Percentiles rank a stretch among this genome's conserved stretches.
phyloP scores from a whole-genome alignment of 2,113 vertebrate genomes.

The Lycocorax pyrrhopterus region DNA sequence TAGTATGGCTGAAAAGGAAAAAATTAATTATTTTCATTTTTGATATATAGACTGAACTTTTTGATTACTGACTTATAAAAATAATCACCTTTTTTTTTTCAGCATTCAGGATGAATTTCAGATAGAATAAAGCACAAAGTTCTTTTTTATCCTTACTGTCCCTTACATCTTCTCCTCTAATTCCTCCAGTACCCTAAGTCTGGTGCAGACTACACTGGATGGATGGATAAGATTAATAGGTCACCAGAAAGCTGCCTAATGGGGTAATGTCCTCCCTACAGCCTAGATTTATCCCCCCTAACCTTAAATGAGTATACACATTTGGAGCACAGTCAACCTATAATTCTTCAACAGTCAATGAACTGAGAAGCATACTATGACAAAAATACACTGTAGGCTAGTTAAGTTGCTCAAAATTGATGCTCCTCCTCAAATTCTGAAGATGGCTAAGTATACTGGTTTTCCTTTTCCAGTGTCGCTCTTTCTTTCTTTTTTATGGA shows the following conservation, averaged over 20 bases:
- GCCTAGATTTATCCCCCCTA: background rate
- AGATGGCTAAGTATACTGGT: background rate
- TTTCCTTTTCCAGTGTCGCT: background rate
- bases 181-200: background rate
- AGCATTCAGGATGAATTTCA: background rate
- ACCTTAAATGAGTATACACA: background rate
- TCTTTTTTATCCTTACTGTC: background rate
- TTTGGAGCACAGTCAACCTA: background rate
- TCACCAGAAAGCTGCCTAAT: background rate
- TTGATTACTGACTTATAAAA: background rate
- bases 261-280: background rate
- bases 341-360: background rate
- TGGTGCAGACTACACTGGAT: background rate
- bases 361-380: background rate
- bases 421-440: background rate
- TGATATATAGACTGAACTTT: background rate
- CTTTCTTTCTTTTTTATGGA: background rate
- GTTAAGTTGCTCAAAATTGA: background rate
- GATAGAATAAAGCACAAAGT: background rate
- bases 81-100: background rate
- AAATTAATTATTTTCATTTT: background rate
- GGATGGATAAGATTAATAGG: background rate
- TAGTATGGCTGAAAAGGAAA: background rate
- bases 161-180: background rate
- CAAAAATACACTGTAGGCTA: background rate